Evolutionary conservation across 2,797 vertebrate genomes (phyloP).

Genomic region (Anguilla pacifica): DNA sequence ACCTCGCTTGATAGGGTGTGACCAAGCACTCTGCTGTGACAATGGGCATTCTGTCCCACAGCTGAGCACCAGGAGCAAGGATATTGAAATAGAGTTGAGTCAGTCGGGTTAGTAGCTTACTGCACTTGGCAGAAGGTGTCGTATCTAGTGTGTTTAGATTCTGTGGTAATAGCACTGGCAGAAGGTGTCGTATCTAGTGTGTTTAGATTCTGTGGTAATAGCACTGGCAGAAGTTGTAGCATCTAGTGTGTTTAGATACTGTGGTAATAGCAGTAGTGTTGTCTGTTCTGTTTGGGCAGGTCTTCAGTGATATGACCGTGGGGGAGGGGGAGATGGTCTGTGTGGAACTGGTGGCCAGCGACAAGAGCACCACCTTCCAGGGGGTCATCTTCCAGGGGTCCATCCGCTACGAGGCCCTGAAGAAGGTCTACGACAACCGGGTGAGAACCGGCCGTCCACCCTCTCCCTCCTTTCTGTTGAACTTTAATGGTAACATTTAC

Average conservation of each 20-base stretch:
- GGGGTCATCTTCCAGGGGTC: conserved; percentile 98
- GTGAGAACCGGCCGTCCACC: conserved; percentile 64
- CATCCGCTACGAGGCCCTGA: conserved; percentile 96
- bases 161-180: background rate
- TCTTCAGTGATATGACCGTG: conserved; percentile 95
- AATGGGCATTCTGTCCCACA: background rate
- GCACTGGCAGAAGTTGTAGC: no score
- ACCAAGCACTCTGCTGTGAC: background rate
- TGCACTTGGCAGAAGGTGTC: background rate
- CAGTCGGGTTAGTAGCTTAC: background rate
- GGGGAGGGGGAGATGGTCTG: conserved; percentile 98
- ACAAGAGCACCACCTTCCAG: conserved; percentile 94
- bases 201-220: no score
- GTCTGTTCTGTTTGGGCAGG: conserved; percentile 66
- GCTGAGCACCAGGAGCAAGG: no score
- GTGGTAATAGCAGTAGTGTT: background rate
- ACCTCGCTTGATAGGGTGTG: background rate
- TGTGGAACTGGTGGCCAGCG: conserved; percentile 95
- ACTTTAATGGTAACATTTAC: background rate
- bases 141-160: background rate
- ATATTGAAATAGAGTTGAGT: no score
- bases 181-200: no score
- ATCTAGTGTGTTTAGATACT: background rate
- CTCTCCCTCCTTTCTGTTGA: background rate
- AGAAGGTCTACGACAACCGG: conserved; percentile 97